Conservation (phyloP, 1,140 invertebrate species). For the Polypedilum vanderplanki region DNA sequence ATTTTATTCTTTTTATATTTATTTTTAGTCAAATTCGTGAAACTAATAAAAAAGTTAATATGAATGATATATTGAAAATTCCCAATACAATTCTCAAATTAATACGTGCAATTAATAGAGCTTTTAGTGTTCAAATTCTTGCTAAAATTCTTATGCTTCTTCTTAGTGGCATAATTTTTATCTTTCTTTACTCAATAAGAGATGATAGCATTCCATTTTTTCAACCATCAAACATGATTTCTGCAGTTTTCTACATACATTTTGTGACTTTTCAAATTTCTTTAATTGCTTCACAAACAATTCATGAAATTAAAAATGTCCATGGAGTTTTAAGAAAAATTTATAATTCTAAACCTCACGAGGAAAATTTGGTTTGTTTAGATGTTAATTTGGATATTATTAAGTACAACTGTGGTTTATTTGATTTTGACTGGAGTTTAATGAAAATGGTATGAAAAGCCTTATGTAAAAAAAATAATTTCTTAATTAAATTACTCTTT, state of each 20-base stretch:
- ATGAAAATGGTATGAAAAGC: neutral
- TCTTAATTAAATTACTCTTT: neutral
- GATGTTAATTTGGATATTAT: neutral
- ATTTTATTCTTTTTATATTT: neutral
- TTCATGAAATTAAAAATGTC: neutral
- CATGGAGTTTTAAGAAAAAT: neutral
- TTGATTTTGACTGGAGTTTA: neutral
- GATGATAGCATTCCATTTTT: neutral
- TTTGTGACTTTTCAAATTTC: neutral
- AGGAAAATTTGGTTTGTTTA: neutral
- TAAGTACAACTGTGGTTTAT: neutral
- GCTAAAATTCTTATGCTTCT: neutral
- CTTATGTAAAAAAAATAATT: neutral
- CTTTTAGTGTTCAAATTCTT: neutral
- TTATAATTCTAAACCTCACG: neutral
- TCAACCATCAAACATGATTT: neutral
- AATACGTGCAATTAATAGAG: neutral
- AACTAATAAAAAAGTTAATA: neutral
- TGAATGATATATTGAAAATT: neutral
- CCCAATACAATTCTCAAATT: neutral
- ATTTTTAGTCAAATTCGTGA: neutral
- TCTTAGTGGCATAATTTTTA: neutral
- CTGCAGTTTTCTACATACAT: neutral
- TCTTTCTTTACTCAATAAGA: neutral
- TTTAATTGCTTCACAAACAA: neutral